These are phyloP conservation scores for Centropristis striata DNA, from an alignment of 2,113 vertebrate species.

Conservation along the genomic window DNA sequence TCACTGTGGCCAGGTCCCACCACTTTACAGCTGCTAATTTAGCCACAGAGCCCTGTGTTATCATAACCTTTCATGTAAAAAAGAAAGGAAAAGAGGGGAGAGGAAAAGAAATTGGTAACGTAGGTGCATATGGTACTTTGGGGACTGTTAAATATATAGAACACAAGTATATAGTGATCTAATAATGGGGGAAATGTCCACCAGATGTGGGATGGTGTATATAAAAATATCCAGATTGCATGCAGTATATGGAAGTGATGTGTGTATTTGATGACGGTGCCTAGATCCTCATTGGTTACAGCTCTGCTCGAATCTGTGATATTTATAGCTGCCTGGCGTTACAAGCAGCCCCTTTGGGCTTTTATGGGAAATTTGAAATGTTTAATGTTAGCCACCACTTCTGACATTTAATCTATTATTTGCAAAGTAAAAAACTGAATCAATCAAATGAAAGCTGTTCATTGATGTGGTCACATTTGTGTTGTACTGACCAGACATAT, in stretches of 20 bases:
- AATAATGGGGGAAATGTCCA: conserved; percentile 51
- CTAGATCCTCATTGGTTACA: conserved; percentile 13
- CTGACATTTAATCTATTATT: conserved; percentile 1
- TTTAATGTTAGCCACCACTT: conserved; percentile 38
- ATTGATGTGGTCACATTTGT: neutral
- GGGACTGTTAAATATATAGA: conserved; percentile 67
- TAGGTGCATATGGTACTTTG: conserved; percentile 47
- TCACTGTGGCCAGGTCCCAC: conserved; percentile 65
- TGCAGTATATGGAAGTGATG: conserved; percentile 13
- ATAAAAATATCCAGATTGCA: conserved; percentile 44
- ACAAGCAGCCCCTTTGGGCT: conserved; percentile 37
- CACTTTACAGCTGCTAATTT: conserved; percentile 72
- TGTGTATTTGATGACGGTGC: neutral
- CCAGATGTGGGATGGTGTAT: conserved; percentile 72
- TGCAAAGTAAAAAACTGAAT: neutral
- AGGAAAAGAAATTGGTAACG: conserved; percentile 40
- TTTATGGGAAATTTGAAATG: conserved; percentile 45
- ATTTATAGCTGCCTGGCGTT: conserved; percentile 49
- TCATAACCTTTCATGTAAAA: conserved; percentile 74
- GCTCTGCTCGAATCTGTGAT: conserved; percentile 41
- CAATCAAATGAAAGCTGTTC: neutral
- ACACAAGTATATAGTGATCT: conserved; percentile 22
- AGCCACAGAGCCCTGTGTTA: conserved; percentile 64
- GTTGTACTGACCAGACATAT: neutral
- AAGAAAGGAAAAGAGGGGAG: conserved; percentile 22